Evolutionary conservation across 2,797 vertebrate genomes (phyloP), one percentile per base, ranked within the genome.

Genomic region (Helarctos malayanus): DNA sequence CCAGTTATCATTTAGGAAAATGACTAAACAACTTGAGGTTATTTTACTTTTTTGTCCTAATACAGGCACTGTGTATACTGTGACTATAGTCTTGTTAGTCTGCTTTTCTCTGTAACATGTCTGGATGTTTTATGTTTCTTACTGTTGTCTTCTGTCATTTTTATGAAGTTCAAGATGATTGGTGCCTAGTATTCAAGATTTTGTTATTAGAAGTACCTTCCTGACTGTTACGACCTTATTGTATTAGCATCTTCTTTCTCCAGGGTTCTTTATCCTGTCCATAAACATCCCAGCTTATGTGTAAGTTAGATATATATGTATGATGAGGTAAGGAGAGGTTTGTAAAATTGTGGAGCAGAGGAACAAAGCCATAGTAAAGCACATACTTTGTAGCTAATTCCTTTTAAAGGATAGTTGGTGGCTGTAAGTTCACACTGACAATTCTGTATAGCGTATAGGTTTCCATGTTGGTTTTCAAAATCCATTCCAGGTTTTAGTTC

Each of bases 101-200:
- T 76, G 19, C 41, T 96, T 86, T 86, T 69, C 21, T 45, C 19
- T 29, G 27, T 91, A 88, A 18, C 38, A 59, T 89, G 41, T 79
- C 29, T 89, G 49, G 25, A 75, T 91, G 16, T 90, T 83, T 45
- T 95, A 52, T 88, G 47, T 95, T 83, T 95, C 83, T 91, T n/a
- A 76, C 3, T 75, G 47, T 65, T 89, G 38, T 86, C 57, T 89
- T 93, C 35, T 93, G 47, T 93, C 76, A 81, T 90, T 83, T 94
- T 94, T 71, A 86, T 84, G 56, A 93, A 78, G 16, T 91, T 47
- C 75, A 87, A 93, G 73, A 61, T 93, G 41, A 56, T 90, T 71
- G 76, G 23, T 57, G 41, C 56, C 49, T 79, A 11, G 9, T 65
- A 25, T 79, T 96, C 38, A 91, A 75, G 56, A 79, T 95, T 95